A percentile compares a stretch with the other conserved stretches of the same genome.
Evolutionary conservation across 2,113 vertebrate genomes (phyloP).

Genomic region (Pterocles gutturalis): DNA sequence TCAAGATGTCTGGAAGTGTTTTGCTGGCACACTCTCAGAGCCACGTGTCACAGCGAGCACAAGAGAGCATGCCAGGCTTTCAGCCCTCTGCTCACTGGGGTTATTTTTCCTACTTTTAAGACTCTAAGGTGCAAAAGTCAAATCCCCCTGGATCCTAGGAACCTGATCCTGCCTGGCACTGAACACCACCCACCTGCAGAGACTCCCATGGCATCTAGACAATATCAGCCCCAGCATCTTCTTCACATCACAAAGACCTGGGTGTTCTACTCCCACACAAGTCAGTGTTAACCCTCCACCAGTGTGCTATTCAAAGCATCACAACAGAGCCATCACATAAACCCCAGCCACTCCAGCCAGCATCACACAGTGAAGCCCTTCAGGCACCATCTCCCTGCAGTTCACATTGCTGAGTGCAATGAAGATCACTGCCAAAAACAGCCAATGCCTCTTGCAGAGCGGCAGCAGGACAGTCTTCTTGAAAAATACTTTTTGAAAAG

Average conservation of each 20-base stretch:
- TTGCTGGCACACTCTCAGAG: background rate
- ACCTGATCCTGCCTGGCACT: background rate
- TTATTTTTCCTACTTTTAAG: background rate
- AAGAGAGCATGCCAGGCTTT: accelerated
- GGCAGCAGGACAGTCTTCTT: background rate
- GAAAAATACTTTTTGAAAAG: background rate
- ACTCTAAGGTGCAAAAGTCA: background rate
- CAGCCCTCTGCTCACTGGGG: background rate
- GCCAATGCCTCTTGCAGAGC: background rate
- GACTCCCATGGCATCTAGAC: background rate
- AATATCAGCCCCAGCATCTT: background rate
- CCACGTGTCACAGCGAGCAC: accelerated
- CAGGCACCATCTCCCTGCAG: background rate
- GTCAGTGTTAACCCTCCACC: background rate
- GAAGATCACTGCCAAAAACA: background rate
- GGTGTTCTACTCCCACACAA: background rate
- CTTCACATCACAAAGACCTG: background rate
- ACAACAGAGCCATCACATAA: background rate
- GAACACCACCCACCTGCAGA: background rate
- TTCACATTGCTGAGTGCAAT: accelerated
- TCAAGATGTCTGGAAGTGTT: background rate
- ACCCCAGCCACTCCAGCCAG: accelerated
- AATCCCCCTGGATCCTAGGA: background rate
- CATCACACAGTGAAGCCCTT: background rate
- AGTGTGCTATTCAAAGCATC: background rate